Evolutionary conservation across 2,888 invertebrate species (phyloP).

Genomic region (Lasioglossum villosulum): DNA sequence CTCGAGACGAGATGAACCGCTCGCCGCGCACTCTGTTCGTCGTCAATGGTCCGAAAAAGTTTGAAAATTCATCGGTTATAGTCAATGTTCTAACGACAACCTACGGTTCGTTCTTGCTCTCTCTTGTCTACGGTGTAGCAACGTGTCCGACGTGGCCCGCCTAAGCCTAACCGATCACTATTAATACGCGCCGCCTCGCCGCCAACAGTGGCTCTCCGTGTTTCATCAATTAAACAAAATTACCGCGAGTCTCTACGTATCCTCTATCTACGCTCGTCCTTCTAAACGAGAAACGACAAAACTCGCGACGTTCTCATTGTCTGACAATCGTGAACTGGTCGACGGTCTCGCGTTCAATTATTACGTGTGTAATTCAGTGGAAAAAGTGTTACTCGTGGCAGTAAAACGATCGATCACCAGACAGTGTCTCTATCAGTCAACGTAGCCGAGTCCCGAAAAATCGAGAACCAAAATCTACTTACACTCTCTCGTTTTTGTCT

Average conservation of each 20-base stretch:
- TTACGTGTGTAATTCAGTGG: constrained; percentile 19
- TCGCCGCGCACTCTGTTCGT: constrained; percentile 40
- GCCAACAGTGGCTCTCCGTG: background rate
- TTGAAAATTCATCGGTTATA: constrained; percentile 51
- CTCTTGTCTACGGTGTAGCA: constrained; percentile 31
- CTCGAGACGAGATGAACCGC: background rate
- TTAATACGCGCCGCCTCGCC: background rate
- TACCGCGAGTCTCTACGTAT: constrained; percentile 3
- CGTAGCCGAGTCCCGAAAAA: constrained; percentile 5
- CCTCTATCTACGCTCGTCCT: background rate
- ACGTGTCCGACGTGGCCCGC: constrained; percentile 29
- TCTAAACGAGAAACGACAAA: constrained; percentile 3
- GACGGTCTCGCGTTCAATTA: constrained; percentile 22
- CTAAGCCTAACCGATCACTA: constrained; percentile 28
- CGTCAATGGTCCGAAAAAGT: constrained; percentile 63
- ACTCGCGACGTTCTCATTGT: background rate
- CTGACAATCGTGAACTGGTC: constrained; percentile 4
- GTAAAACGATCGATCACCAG: constrained; percentile 44
- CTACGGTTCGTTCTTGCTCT: constrained; percentile 19
- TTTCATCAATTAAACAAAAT: background rate
- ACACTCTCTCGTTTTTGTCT: background rate
- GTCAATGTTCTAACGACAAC: constrained; percentile 51
- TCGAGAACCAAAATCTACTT: background rate
- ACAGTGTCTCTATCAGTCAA: constrained; percentile 29
- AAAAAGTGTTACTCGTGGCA: constrained; percentile 42